Percentiles rank a stretch among this genome's conserved stretches.
phyloP scores from a whole-genome alignment of 2,888 invertebrate genomes.

The Eupithecia tripunctaria region DNA sequence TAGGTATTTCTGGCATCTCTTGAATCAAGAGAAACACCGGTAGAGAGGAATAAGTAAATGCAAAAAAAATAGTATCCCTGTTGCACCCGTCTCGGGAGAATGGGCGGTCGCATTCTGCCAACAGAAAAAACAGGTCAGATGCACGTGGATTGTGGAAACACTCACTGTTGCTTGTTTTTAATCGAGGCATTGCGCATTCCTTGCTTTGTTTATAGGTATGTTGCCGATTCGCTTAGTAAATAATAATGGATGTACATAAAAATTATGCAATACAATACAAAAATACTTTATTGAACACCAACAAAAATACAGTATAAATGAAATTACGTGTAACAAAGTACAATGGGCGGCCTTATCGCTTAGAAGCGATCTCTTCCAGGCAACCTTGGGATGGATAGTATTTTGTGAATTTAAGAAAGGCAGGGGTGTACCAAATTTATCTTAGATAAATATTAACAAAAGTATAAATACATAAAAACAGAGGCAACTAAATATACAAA shows the following conservation, averaged over 20 bases:
- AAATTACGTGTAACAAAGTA: no score
- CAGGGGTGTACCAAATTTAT: no score
- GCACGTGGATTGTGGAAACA: conserved; percentile 52
- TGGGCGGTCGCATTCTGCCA: not conserved
- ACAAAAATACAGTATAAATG: no score
- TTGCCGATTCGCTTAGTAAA: not conserved
- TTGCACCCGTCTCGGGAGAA: conserved; percentile 5
- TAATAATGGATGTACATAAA: not conserved
- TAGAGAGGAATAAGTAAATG: not conserved
- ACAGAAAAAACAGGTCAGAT: conserved; percentile 45
- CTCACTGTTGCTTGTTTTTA: conserved; percentile 38
- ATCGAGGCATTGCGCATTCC: not conserved
- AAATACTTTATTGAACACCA: no score
- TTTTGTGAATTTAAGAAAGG: no score
- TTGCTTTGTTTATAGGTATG: not conserved
- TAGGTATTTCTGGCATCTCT: not conserved
- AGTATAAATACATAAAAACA: no score
- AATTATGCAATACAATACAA: no score
- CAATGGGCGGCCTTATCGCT: no score
- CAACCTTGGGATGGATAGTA: no score
- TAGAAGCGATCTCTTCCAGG: no score
- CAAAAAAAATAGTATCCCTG: not conserved
- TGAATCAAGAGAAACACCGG: conserved; percentile 1
- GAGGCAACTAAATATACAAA: no score
- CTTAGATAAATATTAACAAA: no score